Evolutionary conservation across 2,113 vertebrate genomes (phyloP), one percentile per base, ranked within the genome.

Genomic region (Piprites chloris): DNA sequence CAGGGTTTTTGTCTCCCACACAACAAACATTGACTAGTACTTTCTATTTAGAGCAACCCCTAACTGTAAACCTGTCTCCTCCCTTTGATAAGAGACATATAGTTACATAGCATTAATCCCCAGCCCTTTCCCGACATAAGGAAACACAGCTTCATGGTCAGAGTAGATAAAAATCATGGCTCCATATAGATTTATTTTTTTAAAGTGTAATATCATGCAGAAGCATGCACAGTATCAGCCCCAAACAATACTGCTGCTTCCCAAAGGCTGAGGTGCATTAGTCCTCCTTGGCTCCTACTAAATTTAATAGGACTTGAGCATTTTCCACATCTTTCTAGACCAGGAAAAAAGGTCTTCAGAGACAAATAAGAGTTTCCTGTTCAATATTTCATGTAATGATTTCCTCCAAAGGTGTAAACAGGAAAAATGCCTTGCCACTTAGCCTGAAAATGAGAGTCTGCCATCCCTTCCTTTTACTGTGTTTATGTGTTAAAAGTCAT

Each of bases 381-480:
- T 97, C 90, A 94, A 94, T 94, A 96, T 94, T 96, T 96, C 85
- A 93, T 93, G 75, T 47, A 95, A 91, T 67, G 90, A 88, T 77
- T 88, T 88, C 72, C 47, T 91, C 79, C 87, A 67, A 93, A 96
- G 90, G 95, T 96, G 85, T 94, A 95, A 96, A 94, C 90, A 96
- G 95, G 93, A 96, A 95, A 96, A 94, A 76, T 0, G 28, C 66
- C 67, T 91, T 3, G 1, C 75, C 85, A 83, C 83, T 95, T 94
- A 94, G 90, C 47, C 82, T 78, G 85, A 91, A 94, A 93, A 93
- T 6, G 14, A 90, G 79, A 7, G 20, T 24, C 82, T 90, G 79
- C 59, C 3, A 0, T 84, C 63, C 87, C 42, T 75, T 80, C 52
- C 41, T 77, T 79, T 93, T 91, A 94, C 46, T 82, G 80, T 1